A percentile compares a stretch with the other conserved stretches of the same genome.
These are phyloP conservation scores for Rhodinocichla rosea DNA, from an alignment of 2,113 vertebrate species.

Conservation along the genomic window DNA sequence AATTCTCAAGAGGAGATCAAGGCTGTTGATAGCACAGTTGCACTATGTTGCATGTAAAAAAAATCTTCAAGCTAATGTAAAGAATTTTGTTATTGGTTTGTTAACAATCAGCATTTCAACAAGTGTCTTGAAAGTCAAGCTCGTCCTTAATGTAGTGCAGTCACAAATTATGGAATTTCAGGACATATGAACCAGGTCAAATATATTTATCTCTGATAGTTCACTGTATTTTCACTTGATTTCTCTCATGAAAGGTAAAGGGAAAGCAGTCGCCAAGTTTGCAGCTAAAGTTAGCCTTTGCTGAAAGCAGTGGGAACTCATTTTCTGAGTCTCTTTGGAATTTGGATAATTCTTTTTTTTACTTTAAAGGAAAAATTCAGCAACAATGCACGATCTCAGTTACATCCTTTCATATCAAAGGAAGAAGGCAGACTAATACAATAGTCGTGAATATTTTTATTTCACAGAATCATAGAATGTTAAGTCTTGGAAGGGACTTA, in stretches of 20 bases:
- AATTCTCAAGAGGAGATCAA: slow-evolving; percentile 33
- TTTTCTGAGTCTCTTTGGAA: background rate
- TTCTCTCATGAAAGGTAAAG: background rate
- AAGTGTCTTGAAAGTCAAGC: background rate
- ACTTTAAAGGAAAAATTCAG: background rate
- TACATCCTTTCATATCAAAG: background rate
- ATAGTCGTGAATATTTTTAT: background rate
- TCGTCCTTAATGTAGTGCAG: background rate
- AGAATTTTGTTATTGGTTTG: background rate
- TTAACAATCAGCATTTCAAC: background rate
- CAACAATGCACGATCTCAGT: background rate
- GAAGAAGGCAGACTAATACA: background rate
- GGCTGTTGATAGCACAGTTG: background rate
- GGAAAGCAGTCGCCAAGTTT: background rate
- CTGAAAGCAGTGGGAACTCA: background rate
- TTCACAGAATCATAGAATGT: background rate
- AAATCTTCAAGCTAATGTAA: background rate
- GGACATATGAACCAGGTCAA: background rate
- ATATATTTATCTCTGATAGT: background rate
- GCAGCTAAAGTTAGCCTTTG: background rate
- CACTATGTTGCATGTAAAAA: background rate
- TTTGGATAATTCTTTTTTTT: background rate
- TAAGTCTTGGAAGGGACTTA: background rate
- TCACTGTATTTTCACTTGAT: background rate
- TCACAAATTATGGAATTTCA: background rate